phyloP scores from a whole-genome alignment of 30 jellyfish, hydroid and myxozoan species.

The Aurelia aurita complex sp. Pacific region DNA sequence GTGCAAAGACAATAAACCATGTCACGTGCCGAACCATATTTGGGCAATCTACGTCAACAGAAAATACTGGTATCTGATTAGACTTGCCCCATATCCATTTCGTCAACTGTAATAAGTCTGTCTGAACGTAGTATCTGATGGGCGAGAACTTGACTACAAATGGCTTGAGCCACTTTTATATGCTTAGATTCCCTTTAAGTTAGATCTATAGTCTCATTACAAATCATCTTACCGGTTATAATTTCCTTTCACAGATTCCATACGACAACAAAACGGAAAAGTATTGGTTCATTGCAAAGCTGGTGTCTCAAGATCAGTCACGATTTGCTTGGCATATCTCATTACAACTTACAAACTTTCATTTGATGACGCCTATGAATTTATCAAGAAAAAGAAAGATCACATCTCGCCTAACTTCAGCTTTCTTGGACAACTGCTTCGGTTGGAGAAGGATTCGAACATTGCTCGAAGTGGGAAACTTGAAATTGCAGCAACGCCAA shows the following conservation, averaged over 20 bases:
- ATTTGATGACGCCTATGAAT: conserved; percentile 83
- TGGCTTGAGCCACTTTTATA: too few relatives aligned
- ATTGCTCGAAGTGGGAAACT: background rate
- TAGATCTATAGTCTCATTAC: background rate
- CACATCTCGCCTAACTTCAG: conserved; percentile 80
- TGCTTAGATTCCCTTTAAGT: too few relatives aligned
- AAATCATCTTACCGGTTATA: conserved; percentile 1
- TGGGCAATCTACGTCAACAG: too few relatives aligned
- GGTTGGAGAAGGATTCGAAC: conserved; percentile 57
- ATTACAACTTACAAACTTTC: conserved; percentile 34
- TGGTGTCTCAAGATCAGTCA: conserved; percentile 88
- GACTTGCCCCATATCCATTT: too few relatives aligned
- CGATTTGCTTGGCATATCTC: conserved; percentile 84
- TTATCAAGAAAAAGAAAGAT: conserved; percentile 58
- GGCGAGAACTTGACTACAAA: too few relatives aligned
- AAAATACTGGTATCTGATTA: too few relatives aligned
- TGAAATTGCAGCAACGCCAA: conserved; percentile 33
- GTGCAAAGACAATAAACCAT: too few relatives aligned
- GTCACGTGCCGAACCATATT: too few relatives aligned
- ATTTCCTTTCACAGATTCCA: conserved; percentile 23
- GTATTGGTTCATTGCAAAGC: conserved; percentile 91
- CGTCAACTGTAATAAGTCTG: too few relatives aligned
- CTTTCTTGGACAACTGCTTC: conserved; percentile 80
- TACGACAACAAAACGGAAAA: conserved; percentile 62
- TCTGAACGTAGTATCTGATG: too few relatives aligned